Evolutionary conservation across 2,888 invertebrate genomes (phyloP).

Genomic region (Diabrotica balteata): DNA sequence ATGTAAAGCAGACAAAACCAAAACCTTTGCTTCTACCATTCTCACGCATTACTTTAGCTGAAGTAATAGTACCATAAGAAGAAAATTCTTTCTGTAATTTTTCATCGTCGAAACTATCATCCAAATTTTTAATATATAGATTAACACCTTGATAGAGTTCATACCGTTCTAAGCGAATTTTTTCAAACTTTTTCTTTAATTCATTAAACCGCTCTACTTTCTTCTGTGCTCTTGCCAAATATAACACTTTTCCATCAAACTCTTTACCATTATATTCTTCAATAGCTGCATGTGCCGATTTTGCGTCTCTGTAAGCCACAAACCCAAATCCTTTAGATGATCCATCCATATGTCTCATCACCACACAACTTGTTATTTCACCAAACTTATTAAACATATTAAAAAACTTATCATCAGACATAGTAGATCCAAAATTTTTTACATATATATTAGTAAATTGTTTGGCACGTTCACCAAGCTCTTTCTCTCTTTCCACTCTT

Average conservation of each 20-base stretch:
- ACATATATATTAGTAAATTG: slow-evolving; percentile 98
- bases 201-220: slow-evolving; percentile 97
- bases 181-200: slow-evolving; percentile 93
- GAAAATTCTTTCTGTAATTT: slow-evolving; percentile 70
- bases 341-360: slow-evolving; percentile 90
- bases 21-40: slow-evolving; percentile 65
- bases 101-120: slow-evolving; percentile 74
- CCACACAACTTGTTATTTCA: slow-evolving; percentile 87
- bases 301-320: slow-evolving; percentile 97
- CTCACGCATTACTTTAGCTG: slow-evolving; percentile 69
- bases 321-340: slow-evolving; percentile 98
- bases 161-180: slow-evolving; percentile 88
- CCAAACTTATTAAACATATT: slow-evolving; percentile 94
- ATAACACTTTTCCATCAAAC: slow-evolving; percentile 76
- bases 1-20: slow-evolving; percentile 76
- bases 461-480: slow-evolving; percentile 93
- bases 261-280: slow-evolving; percentile 90
- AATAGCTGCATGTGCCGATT: slow-evolving; percentile 91
- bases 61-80: slow-evolving; percentile 73
- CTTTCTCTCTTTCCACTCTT: slow-evolving; percentile 95
- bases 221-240: slow-evolving; percentile 98
- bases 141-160: slow-evolving; percentile 75
- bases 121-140: slow-evolving; percentile 76
- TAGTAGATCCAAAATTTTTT: slow-evolving; percentile 95
- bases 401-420: slow-evolving; percentile 85